Evolutionary conservation across 2,888 invertebrate genomes (phyloP), one percentile per base, ranked within the genome.

Genomic region (Acrobasis suavella): DNA sequence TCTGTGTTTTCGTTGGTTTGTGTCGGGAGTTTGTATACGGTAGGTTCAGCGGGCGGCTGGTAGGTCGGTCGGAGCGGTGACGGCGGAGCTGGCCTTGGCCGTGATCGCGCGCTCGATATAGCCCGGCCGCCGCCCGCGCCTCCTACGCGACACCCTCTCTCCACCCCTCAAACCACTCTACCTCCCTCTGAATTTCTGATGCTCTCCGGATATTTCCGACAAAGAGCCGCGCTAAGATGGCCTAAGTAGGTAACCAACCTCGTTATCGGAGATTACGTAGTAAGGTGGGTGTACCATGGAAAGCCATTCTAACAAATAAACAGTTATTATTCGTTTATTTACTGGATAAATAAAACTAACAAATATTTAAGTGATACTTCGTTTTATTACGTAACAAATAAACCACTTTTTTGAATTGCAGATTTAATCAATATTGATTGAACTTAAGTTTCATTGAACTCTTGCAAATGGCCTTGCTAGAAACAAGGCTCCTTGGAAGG

Each of bases 21-120:
- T 51, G 39, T 51, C 38, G 32, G 50, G 51, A 52, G 37, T 61
- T 32, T 12, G 50, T 62, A 54, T 22, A 16, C 32, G 49, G 69
- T 65, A 72, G 68, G 73, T 69, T 65, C 69, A 68, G 72, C 73
- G 78, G 76, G 75, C 22, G 61, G 55, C 46, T 74, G 80, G 76
- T 76, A 77, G 81, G 76, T 67, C 71, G 72, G 76, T 73, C 72
- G 77, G 77, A 77, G 77, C 80, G 83, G 79, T 81, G 86, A 78
- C 84, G 87, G 77, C 78, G 71, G 64, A 75, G 76, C 82, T 83
- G 86, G 84, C 91, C 91, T 91, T 92, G 91, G 89, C 91, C 91
- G 88, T 91, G 91, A 92, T 90, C 91, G 89, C 82, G 76, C 85
- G 91, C 91, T 91, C 91, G 88, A 91, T 91, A 91, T 91, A 91